These are phyloP conservation scores for Cotesia glomerata DNA, from an alignment of 1,140 invertebrate genomes.

Conservation along the genomic window DNA sequence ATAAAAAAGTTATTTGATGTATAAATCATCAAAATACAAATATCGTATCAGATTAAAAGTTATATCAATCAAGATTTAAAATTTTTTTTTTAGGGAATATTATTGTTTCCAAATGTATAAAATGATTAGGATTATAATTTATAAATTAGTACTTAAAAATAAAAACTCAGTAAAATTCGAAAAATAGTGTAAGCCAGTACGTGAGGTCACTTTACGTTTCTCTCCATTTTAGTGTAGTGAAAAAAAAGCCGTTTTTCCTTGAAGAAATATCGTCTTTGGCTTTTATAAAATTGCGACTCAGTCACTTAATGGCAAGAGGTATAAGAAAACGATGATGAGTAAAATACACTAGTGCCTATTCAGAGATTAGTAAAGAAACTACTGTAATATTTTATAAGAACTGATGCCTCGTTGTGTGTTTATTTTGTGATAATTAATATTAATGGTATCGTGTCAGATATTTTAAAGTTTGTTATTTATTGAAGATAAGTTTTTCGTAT, in stretches of 20 bases:
- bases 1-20: no score
- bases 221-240: constrained; percentile 28
- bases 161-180: neutral
- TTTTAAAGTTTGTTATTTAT: no score
- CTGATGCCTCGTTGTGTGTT: constrained; percentile 12
- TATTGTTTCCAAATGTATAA: no score
- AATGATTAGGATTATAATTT: no score
- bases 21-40: no score
- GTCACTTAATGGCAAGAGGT: neutral
- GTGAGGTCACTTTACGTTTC: constrained; percentile 25
- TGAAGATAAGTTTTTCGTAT: no score
- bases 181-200: neutral
- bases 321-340: constrained; percentile 5
- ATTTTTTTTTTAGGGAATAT: no score
- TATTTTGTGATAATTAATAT: neutral
- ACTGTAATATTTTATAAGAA: constrained; percentile 3
- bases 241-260: constrained; percentile 46
- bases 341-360: neutral
- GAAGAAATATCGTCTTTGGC: constrained; percentile 18
- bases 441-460: no score
- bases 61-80: no score
- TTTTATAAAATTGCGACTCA: neutral
- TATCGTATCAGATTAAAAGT: no score
- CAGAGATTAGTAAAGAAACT: neutral
- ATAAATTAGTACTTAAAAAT: neutral